Evolutionary conservation across 2,113 vertebrate species (phyloP), one percentile per base, ranked within the genome.

Genomic region (Climacteris rufus): DNA sequence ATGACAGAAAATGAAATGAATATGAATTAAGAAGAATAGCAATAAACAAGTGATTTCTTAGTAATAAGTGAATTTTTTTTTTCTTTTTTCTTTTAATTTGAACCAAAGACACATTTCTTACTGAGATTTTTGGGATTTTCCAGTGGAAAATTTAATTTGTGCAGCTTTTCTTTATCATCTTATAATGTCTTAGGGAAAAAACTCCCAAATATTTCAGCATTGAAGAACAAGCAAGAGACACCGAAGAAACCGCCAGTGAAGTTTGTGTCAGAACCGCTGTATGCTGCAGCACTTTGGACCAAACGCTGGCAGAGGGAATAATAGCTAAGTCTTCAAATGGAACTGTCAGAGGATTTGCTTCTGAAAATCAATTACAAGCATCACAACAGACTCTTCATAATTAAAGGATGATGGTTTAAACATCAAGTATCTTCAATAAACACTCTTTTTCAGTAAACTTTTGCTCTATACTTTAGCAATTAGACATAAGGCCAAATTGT

Each of bases 401-500:
- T 83, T 79, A 63, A 90, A 54, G 1, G 1, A 1, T 30, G 83
- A 47, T 52, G 6, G 20, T 54, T 95, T 76, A 63, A 80, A 52
- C 17, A 37, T 76, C 35, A 85, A 44, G 45, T 47, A 64, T 60
- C 19, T 79, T 86, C 50, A 71, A 23, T 87, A 87, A 92, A 91
- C 35, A 28, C 17, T 68, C 27, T 60, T 19, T 6, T 76, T 89
- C 33, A 60, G 30, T 52, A 68, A 91, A 61, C 5, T 57, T 39
- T 63, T 83, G 39, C 20, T 80, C 15, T 50, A 4, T 45, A 15
- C 2, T 74, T 63, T 10, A 83, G 33, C 42, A 80, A 57, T 80
- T 65, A 83, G 35, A 49, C 6, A 53, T 11, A 72, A 80, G 4
- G 5, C 7, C 11, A 77, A 91, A 83, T 47, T 60, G 37, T 57